A percentile compares a stretch with the other conserved stretches of the same genome.
Evolutionary conservation across 1,140 invertebrate species (phyloP).

Genomic region (Lasioglossum baleicum): DNA sequence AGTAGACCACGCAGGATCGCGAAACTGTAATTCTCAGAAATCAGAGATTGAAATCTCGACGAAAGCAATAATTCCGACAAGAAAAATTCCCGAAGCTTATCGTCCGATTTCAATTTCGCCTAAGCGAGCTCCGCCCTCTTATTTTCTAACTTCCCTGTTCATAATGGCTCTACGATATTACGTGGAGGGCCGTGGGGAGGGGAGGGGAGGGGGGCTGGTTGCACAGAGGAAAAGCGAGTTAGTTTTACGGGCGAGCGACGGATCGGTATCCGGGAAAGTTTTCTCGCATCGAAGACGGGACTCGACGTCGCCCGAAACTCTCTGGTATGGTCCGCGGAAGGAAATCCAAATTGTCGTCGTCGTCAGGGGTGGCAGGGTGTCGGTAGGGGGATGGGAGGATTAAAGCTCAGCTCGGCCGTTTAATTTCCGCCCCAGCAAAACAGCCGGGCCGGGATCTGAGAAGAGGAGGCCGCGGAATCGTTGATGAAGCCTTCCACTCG

Average conservation of each 20-base stretch:
- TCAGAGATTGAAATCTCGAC: too few relatives aligned
- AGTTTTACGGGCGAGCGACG: neutral
- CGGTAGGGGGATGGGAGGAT: conserved; percentile 2
- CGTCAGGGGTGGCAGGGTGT: too few relatives aligned
- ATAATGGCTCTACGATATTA: neutral
- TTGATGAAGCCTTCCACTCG: conserved; percentile 56
- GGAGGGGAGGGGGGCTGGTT: too few relatives aligned
- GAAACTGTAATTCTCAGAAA: too few relatives aligned
- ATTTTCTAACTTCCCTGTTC: too few relatives aligned
- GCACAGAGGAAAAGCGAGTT: neutral
- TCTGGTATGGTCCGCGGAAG: conserved; percentile 35
- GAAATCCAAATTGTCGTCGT: conserved; percentile 33
- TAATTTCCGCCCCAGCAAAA: conserved; percentile 58
- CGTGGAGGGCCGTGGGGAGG: too few relatives aligned
- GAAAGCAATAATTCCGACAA: too few relatives aligned
- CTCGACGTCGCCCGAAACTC: neutral
- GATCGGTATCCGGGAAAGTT: conserved; percentile 13
- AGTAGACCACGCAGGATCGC: too few relatives aligned
- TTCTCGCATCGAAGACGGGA: conserved; percentile 13
- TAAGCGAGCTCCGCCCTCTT: too few relatives aligned
- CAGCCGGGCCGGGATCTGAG: conserved; percentile 27
- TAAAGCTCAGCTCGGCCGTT: conserved; percentile 48
- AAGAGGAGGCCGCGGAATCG: conserved; percentile 42
- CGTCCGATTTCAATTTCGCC: too few relatives aligned
- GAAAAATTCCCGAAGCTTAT: too few relatives aligned